Conservation (phyloP, 2,888 invertebrate species). For the Acanthosoma haemorrhoidale region DNA sequence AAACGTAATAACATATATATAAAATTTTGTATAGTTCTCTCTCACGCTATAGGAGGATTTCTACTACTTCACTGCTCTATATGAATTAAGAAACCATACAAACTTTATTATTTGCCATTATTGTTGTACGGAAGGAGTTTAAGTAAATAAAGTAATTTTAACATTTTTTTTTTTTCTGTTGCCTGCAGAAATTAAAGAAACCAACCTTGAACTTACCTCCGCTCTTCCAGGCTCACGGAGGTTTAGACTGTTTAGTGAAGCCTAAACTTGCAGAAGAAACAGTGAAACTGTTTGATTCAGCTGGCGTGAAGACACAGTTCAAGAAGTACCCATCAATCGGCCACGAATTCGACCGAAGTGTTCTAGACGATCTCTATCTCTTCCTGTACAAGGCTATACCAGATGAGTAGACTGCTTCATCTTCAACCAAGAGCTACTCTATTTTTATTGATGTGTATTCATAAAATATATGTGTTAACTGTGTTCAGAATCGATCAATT, state of each 20-base stretch:
- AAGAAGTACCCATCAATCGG: conserved; percentile 12
- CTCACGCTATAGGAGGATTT: no score
- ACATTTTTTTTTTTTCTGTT: neutral
- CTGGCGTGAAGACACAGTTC: conserved; percentile 27
- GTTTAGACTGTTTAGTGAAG: conserved; percentile 24
- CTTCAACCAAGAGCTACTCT: neutral
- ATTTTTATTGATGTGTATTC: conserved; percentile 10
- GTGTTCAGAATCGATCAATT: conserved; percentile 14
- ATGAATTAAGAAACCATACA: no score
- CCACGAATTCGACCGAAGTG: conserved; percentile 23
- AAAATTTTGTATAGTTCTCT: no score
- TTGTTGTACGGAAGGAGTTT: no score
- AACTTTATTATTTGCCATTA: no score
- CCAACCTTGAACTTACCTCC: neutral
- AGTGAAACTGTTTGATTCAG: conserved; percentile 15
- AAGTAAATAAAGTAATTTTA: no score
- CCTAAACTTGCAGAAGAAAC: conserved; percentile 22
- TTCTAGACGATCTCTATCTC: conserved; percentile 26
- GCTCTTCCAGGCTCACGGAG: conserved; percentile 31
- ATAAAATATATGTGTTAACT: neutral
- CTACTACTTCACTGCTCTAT: neutral
- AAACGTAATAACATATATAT: no score
- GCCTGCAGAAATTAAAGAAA: conserved; percentile 5
- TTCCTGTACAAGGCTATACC: conserved; percentile 29
- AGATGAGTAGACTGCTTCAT: neutral